phyloP scores from a whole-genome alignment of 2,797 vertebrate genomes.

The Champsocephalus esox region DNA sequence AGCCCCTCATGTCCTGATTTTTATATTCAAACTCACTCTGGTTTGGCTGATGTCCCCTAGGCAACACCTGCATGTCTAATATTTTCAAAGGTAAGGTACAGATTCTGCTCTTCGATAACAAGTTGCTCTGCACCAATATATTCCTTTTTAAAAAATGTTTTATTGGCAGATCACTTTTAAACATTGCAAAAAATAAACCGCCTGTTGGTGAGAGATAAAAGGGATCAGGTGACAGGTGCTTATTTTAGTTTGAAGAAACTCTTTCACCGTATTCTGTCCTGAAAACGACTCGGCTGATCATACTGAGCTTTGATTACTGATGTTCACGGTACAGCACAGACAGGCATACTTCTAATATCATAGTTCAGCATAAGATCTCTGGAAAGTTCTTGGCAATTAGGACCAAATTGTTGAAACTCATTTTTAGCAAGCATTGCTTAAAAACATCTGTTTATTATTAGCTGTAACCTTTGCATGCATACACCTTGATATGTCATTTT shows the following conservation, averaged over 20 bases:
- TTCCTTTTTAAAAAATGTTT: background rate
- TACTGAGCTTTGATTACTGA: slow-evolving; percentile 19
- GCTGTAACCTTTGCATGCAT: no score
- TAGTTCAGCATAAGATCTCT: slow-evolving; percentile 6
- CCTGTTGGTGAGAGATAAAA: background rate
- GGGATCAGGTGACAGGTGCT: slow-evolving; percentile 11
- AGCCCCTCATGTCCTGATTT: slow-evolving; percentile 11
- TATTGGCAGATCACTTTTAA: slow-evolving; percentile 1
- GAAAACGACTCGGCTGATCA: background rate
- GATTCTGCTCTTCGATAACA: no score
- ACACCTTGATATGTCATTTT: no score
- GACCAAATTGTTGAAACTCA: background rate
- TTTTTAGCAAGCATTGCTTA: background rate
- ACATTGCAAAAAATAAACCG: background rate
- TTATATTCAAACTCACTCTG: slow-evolving; percentile 8
- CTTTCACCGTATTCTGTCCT: slow-evolving; percentile 16
- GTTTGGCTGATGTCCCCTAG: background rate
- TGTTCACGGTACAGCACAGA: background rate
- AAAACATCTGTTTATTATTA: no score
- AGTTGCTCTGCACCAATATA: background rate
- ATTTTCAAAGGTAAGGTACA: no score
- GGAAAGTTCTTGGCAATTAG: background rate
- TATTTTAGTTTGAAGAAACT: slow-evolving; percentile 35
- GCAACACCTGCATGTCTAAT: background rate
- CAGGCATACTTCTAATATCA: slow-evolving; percentile 1